Evolutionary conservation across 2,888 invertebrate genomes (phyloP).

Genomic region (Gari tellinella): DNA sequence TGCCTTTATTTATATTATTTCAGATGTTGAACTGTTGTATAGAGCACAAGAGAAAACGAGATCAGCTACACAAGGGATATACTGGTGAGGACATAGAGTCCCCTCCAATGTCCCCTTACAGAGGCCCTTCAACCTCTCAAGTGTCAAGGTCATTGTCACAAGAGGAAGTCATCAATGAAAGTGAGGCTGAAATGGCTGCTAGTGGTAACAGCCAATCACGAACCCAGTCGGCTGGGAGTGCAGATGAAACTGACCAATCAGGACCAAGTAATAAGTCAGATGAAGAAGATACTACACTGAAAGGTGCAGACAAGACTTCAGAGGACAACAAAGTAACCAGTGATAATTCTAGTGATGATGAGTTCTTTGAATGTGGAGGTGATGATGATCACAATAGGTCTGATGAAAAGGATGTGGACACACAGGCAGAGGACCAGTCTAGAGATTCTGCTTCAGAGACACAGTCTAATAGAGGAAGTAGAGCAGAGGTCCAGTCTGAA

Average conservation of each 20-base stretch:
- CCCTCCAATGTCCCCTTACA: conserved; percentile 32
- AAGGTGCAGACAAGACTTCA: conserved; percentile 4
- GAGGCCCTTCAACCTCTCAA: conserved; percentile 56
- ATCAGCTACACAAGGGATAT: conserved; percentile 70
- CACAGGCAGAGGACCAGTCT: conserved; percentile 20
- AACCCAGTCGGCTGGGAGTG: not conserved
- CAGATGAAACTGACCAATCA: not conserved
- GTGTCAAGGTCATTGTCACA: conserved; percentile 55
- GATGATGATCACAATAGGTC: conserved; percentile 46
- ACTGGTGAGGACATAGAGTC: conserved; percentile 46
- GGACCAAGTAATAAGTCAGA: not conserved
- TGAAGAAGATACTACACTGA: not conserved
- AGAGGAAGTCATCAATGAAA: conserved; percentile 6
- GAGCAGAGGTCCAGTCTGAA: conserved; percentile 32
- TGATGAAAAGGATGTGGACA: conserved; percentile 43
- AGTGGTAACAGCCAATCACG: not conserved
- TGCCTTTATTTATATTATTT: conserved; percentile 9
- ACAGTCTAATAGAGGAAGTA: not conserved
- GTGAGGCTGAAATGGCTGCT: not conserved
- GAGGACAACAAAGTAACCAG: conserved; percentile 43
- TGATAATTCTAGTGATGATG: conserved; percentile 72
- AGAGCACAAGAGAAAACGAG: conserved; percentile 84
- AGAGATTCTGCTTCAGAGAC: not conserved
- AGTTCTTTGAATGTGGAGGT: conserved; percentile 83
- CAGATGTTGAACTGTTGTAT: conserved; percentile 88